Conservation (phyloP, 2,888 invertebrate species). For the Pammene fasciana region DNA sequence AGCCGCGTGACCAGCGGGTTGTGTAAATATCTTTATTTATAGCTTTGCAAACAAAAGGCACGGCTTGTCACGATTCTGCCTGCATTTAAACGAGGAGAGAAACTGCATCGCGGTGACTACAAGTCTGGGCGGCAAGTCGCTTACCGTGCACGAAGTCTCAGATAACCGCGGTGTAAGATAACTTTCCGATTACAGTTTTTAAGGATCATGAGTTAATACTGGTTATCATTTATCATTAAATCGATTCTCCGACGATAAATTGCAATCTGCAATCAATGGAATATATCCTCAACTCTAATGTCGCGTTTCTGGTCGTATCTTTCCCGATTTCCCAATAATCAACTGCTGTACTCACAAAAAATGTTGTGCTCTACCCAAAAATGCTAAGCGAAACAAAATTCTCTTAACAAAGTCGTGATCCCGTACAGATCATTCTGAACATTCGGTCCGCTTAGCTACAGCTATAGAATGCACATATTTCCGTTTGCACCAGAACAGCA, state of each 20-base stretch:
- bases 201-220: no score
- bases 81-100: slow-evolving; percentile 51
- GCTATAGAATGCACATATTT: slow-evolving; percentile 11
- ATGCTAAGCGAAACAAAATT: no score
- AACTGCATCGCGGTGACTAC: slow-evolving; percentile 24
- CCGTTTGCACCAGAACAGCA: slow-evolving; percentile 23
- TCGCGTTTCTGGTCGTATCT: no score
- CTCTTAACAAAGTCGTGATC: no score
- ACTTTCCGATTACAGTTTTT: background rate
- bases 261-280: no score
- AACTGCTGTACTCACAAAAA: no score
- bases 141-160: slow-evolving; percentile 40
- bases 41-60: slow-evolving; percentile 52
- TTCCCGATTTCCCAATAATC: no score
- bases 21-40: slow-evolving; percentile 46
- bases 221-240: no score
- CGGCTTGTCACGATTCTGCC: slow-evolving; percentile 53
- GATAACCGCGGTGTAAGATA: background rate
- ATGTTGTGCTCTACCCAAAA: no score
- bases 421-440: slow-evolving; percentile 50
- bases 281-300: no score
- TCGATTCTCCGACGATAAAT: no score
- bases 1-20: slow-evolving; percentile 47
- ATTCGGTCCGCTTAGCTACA: slow-evolving; percentile 47
- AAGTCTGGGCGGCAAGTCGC: slow-evolving; percentile 47